Conservation (phyloP, 2,888 invertebrate genomes). For the Noctua pronuba region DNA sequence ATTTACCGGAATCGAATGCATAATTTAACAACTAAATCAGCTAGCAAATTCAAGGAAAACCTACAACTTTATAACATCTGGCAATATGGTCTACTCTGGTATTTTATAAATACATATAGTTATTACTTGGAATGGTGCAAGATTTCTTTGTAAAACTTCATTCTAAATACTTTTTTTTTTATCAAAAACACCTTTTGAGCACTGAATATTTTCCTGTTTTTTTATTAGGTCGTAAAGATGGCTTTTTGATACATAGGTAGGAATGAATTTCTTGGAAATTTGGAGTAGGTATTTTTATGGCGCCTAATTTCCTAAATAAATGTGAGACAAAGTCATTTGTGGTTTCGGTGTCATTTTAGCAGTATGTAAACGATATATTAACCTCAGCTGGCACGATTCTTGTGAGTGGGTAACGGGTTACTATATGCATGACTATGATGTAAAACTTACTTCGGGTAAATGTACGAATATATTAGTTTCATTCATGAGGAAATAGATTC, state of each 20-base stretch:
- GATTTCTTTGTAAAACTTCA: background rate
- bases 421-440: background rate
- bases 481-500: background rate
- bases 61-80: background rate
- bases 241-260: background rate
- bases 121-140: background rate
- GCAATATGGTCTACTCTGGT: background rate
- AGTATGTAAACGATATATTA: conserved; percentile 38
- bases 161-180: background rate
- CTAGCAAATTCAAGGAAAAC: background rate
- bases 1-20: background rate
- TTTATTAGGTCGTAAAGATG: background rate
- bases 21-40: background rate
- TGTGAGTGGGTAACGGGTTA: background rate
- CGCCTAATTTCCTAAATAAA: background rate
- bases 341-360: conserved; percentile 35
- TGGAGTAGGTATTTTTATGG: background rate
- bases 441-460: background rate
- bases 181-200: background rate
- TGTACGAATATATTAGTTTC: background rate
- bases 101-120: background rate
- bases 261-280: background rate
- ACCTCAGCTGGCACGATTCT: conserved; percentile 38
- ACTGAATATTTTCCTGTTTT: background rate
- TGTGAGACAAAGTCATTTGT: conserved; percentile 28